Evolutionary conservation across 2,888 invertebrate genomes (phyloP), one percentile per base, ranked within the genome.

Genomic region (Ornithoptera alexandrae): DNA sequence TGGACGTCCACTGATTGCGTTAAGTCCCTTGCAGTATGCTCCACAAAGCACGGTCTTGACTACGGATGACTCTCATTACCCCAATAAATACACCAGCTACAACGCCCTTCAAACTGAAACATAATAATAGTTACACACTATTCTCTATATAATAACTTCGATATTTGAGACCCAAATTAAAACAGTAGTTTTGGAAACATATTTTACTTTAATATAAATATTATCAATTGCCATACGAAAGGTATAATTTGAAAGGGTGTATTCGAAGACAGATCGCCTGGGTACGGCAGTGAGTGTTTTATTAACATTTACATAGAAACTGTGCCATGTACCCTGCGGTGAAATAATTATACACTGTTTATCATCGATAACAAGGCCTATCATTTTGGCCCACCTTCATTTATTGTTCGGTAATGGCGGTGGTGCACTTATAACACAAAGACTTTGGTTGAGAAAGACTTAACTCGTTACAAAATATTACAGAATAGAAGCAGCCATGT

Each of bases 381-480:
- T 71, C 62, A 66, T 68, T 69, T 60, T 56, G 60, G 68, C 70
- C 70, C 85, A 82, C 76, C 87, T 75, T 84, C 86, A 85, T 58
- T 72, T 65, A 77, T 69, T 65, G 66, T 67, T 60, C 50, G 39
- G 39, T 70, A 67, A 70, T 70, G 24, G 57, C 50, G 86, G 84
- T 86, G 81, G 79, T 78, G 77, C 84, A 84, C 83, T 84, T 83
- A 84, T 76, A 74, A 78, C 80, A 87, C 87, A 88, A 87, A 88
- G 85, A 83, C 79, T 79, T 82, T 85, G 84, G 86, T 89, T 88
- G 84, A 84, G 83, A 84, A 88, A 89, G 84, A 66, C 36, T 60
- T 3, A n/a, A 20, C 36, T 56, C 18, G 20, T 69, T 62, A 69
- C 46, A 62, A 69, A 65, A 61, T 50, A 18, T 60, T 39, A 36